A percentile compares a stretch with the other conserved stretches of the same genome.
phyloP scores from a whole-genome alignment of 2,113 vertebrate species.

The Camelus dromedarius region DNA sequence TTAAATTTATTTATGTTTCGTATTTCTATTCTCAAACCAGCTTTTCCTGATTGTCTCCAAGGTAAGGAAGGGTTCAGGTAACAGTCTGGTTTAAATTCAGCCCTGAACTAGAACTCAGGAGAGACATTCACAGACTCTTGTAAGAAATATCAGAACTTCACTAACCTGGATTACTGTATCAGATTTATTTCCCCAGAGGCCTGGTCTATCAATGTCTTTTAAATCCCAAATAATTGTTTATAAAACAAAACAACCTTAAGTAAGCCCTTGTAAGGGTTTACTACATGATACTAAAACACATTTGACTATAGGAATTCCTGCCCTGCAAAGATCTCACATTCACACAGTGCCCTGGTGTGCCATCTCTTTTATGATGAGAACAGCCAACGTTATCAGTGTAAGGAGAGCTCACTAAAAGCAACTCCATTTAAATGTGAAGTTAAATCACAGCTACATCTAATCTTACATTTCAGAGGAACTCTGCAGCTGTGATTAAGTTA shows the following conservation, averaged over 20 bases:
- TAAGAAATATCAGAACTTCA: conserved; percentile 25
- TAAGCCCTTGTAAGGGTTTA: neutral
- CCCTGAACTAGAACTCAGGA: neutral
- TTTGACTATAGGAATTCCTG: neutral
- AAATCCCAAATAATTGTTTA: conserved; percentile 30
- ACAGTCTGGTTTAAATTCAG: neutral
- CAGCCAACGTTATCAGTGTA: neutral
- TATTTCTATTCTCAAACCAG: conserved; percentile 30
- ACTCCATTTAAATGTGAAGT: neutral
- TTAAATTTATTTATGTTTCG: neutral
- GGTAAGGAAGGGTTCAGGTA: neutral
- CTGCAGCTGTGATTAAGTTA: neutral
- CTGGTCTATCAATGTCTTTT: conserved; percentile 9
- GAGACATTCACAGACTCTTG: neutral
- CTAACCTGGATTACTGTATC: neutral
- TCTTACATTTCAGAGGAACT: neutral
- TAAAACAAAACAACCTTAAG: neutral
- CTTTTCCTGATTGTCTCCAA: neutral
- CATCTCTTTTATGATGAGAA: neutral
- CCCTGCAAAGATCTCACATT: neutral
- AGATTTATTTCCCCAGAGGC: neutral
- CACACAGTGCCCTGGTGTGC: neutral
- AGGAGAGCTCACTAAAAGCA: neutral
- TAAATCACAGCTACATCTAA: neutral
- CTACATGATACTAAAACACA: neutral